A percentile compares a stretch with the other conserved stretches of the same genome.
Evolutionary conservation across 2,888 invertebrate genomes (phyloP).

Genomic region (Drosophila cognata): DNA sequence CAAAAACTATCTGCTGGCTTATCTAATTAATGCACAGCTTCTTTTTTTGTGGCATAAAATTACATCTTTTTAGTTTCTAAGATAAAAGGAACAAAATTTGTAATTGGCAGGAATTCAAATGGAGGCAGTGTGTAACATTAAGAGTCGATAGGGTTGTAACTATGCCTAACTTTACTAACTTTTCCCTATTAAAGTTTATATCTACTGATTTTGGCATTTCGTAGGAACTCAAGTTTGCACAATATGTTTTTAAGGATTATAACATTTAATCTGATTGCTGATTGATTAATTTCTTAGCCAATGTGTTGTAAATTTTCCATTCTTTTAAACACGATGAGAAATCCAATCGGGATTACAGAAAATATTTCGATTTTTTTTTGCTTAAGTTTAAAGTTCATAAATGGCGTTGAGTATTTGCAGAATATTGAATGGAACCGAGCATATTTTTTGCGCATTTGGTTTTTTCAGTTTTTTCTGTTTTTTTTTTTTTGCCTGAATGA

Average conservation of each 20-base stretch:
- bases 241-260: background rate
- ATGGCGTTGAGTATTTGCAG: conserved; percentile 5
- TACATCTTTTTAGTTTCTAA: background rate
- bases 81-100: background rate
- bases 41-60: background rate
- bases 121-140: background rate
- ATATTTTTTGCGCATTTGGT: background rate
- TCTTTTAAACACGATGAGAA: background rate
- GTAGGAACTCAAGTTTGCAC: too few species aligned
- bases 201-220: background rate
- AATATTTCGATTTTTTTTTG: background rate
- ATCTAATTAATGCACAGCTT: background rate
- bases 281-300: background rate
- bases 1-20: background rate
- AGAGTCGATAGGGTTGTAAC: background rate
- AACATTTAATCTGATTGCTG: background rate
- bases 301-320: background rate
- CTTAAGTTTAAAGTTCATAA: conserved; percentile 3
- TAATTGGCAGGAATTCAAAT: background rate
- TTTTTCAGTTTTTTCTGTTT: background rate
- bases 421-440: conserved; percentile 9
- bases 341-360: conserved; percentile 6
- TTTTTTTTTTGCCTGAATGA: conserved; percentile 49
- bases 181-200: background rate
- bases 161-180: background rate